A percentile compares a stretch with the other conserved stretches of the same genome.
Conservation (phyloP, 2,113 vertebrate species). For the Cololabis saira region DNA sequence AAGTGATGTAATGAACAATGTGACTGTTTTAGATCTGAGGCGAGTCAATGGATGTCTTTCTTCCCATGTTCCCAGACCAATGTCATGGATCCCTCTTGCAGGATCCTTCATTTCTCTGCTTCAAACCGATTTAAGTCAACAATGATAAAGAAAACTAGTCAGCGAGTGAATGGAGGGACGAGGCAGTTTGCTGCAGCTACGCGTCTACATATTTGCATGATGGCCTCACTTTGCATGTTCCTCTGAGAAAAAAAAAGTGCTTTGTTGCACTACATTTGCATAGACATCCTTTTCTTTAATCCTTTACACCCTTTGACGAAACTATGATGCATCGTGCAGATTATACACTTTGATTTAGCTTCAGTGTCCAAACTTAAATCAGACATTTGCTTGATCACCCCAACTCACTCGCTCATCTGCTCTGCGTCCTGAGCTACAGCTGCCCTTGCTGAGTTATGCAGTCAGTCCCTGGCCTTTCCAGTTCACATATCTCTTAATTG, state of each 20-base stretch:
- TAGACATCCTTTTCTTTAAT: background rate
- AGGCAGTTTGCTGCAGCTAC: constrained; percentile 4
- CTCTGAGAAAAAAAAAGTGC: constrained; percentile 9
- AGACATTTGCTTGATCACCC: too few species aligned
- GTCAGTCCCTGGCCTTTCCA: too few species aligned
- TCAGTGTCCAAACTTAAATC: too few species aligned
- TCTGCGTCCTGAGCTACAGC: too few species aligned
- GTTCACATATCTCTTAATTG: too few species aligned
- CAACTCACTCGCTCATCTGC: too few species aligned
- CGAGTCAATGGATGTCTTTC: background rate
- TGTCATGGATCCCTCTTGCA: background rate
- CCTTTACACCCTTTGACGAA: background rate
- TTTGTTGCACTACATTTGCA: constrained; percentile 17
- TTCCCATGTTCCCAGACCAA: background rate
- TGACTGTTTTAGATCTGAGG: too few species aligned
- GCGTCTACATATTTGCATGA: constrained; percentile 66
- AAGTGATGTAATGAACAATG: too few species aligned
- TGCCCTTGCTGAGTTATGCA: too few species aligned
- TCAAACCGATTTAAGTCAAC: constrained; percentile 1
- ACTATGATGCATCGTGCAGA: too few species aligned
- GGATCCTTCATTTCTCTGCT: background rate
- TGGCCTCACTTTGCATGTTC: constrained; percentile 58
- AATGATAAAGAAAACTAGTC: constrained; percentile 2
- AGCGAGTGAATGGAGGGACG: background rate
- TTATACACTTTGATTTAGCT: too few species aligned